Conservation (phyloP, 2,113 vertebrate species). For the Helogale parvula region DNA sequence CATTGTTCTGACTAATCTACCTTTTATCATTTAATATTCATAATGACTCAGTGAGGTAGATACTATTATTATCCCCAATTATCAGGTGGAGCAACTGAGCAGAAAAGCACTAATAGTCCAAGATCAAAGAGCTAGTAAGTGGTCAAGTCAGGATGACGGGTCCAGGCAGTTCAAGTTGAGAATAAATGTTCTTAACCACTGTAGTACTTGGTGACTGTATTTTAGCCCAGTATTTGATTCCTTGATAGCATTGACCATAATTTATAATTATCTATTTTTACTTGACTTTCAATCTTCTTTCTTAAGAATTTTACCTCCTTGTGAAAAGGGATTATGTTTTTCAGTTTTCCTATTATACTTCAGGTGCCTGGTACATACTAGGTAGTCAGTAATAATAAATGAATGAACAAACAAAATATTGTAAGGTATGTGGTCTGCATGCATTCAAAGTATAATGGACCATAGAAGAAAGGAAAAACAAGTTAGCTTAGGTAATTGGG, state of each 20-base stretch:
- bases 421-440: background rate
- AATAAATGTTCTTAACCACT: background rate
- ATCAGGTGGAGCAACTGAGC: background rate
- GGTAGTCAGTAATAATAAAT: background rate
- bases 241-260: background rate
- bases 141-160: background rate
- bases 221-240: background rate
- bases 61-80: background rate
- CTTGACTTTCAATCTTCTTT: background rate
- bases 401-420: background rate
- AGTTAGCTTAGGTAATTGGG: background rate
- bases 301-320: background rate
- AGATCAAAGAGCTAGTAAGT: background rate
- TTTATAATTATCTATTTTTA: background rate
- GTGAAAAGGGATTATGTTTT: background rate
- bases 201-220: background rate
- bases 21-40: conserved; percentile 21
- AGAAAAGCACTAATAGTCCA: background rate
- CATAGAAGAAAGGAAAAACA: background rate
- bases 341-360: background rate
- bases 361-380: background rate
- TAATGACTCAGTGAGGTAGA: background rate
- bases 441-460: background rate
- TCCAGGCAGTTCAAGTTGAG: background rate
- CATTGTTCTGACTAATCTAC: background rate